These are phyloP conservation scores for Leptogaster cylindrica DNA, from an alignment of 2,888 invertebrate species.

Conservation along the genomic window DNA sequence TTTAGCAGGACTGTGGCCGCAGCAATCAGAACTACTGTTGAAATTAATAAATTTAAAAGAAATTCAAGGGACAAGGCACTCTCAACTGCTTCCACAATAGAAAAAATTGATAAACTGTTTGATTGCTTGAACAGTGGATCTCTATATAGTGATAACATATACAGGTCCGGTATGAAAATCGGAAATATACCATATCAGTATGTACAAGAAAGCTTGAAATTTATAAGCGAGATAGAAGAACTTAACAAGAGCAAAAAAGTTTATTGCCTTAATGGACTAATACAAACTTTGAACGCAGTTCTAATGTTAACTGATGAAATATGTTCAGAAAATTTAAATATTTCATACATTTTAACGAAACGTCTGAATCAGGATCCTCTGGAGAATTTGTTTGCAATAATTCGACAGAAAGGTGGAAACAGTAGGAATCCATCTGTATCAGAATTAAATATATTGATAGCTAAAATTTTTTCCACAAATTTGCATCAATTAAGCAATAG, in stretches of 20 bases:
- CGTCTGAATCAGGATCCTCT: conserved; percentile 12
- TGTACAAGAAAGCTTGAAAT: not conserved
- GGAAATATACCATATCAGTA: not conserved
- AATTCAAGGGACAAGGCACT: not conserved
- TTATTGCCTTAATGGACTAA: not conserved
- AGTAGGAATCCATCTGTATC: not conserved
- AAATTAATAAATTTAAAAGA: not conserved
- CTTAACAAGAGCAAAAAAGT: not conserved
- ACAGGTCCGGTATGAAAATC: not conserved
- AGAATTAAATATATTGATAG: not conserved
- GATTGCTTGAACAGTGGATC: not conserved
- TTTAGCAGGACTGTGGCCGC: not conserved
- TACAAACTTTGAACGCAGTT: conserved; percentile 12
- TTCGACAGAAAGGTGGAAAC: not conserved
- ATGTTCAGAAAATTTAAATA: not conserved
- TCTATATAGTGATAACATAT: not conserved
- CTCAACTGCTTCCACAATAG: not conserved
- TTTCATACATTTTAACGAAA: conserved; percentile 12
- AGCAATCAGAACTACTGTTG: not conserved
- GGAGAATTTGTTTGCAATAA: conserved; percentile 3
- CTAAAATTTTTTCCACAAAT: not conserved
- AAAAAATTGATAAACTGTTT: not conserved
- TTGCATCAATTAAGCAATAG: no score
- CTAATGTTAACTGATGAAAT: not conserved
- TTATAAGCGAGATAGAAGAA: not conserved